phyloP scores from a whole-genome alignment of 1,140 invertebrate species.

The Chrysomallon squamiferum region DNA sequence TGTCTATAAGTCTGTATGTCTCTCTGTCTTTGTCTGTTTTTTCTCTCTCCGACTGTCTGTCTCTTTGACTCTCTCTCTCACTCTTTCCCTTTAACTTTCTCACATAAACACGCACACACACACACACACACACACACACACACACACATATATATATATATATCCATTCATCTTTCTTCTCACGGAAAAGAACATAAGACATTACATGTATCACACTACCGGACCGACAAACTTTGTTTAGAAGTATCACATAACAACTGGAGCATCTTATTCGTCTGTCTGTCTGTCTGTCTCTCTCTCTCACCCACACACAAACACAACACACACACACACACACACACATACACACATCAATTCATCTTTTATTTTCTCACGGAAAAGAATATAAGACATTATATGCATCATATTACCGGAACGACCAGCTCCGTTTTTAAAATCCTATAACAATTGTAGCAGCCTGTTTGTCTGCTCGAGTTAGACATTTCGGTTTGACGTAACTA shows the following conservation, averaged over 20 bases:
- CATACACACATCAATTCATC: not conserved
- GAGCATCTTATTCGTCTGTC: too few relatives aligned
- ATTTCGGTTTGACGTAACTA: too few relatives aligned
- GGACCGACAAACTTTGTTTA: too few relatives aligned
- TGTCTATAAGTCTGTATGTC: too few relatives aligned
- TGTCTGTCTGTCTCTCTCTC: not conserved
- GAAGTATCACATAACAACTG: too few relatives aligned
- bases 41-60: not conserved
- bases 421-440: not conserved
- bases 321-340: not conserved
- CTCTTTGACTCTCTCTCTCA: constrained; percentile 2
- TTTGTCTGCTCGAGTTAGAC: too few relatives aligned
- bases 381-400: too few relatives aligned
- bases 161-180: not conserved
- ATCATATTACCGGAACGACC: not conserved
- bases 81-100: not conserved
- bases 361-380: too few relatives aligned
- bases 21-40: not conserved
- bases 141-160: not conserved
- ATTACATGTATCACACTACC: too few relatives aligned
- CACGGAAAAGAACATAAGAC: too few relatives aligned
- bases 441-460: too few relatives aligned
- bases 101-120: not conserved
- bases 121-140: not conserved
- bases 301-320: not conserved